phyloP scores from a whole-genome alignment of 2,113 vertebrate species.

The Rana temporaria region DNA sequence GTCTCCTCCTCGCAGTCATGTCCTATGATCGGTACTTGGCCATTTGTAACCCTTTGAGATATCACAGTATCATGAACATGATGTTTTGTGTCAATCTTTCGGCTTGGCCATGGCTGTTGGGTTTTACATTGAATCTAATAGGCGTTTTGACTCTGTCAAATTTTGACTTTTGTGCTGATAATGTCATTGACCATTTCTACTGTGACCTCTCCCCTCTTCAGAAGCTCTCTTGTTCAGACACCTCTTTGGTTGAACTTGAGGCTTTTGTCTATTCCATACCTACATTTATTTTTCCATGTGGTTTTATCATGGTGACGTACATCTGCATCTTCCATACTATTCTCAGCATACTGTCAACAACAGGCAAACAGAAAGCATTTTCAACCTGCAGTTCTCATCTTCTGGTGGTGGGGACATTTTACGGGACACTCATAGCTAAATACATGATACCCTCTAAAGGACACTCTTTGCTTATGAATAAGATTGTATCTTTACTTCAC shows the following conservation, averaged over 20 bases:
- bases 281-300: neutral
- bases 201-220: neutral
- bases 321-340: too few species aligned
- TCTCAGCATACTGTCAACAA: too few species aligned
- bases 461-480: neutral
- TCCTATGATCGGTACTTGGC: conserved; percentile 63
- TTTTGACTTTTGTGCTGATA: conserved; percentile 4
- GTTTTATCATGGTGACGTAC: conserved; percentile 20
- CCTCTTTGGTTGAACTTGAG: conserved; percentile 3
- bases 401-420: conserved; percentile 62
- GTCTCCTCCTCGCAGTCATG: conserved; percentile 62
- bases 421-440: conserved; percentile 63
- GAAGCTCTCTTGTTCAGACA: conserved; percentile 39
- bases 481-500: conserved; percentile 35
- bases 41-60: conserved; percentile 61
- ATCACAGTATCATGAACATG: conserved; percentile 53
- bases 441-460: too few species aligned
- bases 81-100: conserved; percentile 52
- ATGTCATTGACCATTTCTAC: neutral
- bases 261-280: neutral
- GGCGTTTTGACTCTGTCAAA: neutral
- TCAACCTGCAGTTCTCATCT: conserved; percentile 67
- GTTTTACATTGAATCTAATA: too few species aligned
- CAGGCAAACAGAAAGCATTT: conserved; percentile 60
- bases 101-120: conserved; percentile 42